These are phyloP conservation scores for Butorides virescens DNA, from an alignment of 2,113 vertebrate species.

Conservation along the genomic window DNA sequence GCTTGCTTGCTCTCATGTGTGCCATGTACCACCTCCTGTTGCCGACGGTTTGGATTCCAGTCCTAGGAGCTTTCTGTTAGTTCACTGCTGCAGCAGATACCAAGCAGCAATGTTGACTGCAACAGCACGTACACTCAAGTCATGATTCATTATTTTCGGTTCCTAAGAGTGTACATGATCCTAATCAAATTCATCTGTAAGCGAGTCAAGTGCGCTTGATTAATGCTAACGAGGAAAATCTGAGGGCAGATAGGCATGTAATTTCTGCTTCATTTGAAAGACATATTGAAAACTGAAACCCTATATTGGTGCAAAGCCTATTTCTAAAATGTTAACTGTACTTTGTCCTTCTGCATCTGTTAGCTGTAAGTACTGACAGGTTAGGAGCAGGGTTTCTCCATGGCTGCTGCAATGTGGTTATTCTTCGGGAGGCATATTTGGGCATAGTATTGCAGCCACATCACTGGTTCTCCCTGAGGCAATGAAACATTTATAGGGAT, in stretches of 20 bases:
- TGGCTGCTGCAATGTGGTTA: neutral
- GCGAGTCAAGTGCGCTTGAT: conserved; percentile 19
- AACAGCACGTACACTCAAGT: neutral
- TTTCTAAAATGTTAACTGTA: neutral
- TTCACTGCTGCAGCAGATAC: neutral
- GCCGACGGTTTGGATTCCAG: neutral
- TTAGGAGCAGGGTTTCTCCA: neutral
- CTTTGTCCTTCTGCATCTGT: neutral
- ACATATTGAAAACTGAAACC: neutral
- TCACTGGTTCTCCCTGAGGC: neutral
- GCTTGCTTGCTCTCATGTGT: neutral
- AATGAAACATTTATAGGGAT: conserved; percentile 12
- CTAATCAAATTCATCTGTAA: conserved; percentile 50
- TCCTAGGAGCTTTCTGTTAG: neutral
- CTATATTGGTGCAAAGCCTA: neutral
- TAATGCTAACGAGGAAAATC: conserved; percentile 23
- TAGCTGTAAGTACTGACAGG: neutral
- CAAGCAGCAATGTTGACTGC: neutral
- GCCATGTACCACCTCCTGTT: neutral
- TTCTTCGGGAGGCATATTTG: neutral
- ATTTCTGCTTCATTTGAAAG: conserved; percentile 23
- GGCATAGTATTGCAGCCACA: neutral
- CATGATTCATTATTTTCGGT: conserved; percentile 18
- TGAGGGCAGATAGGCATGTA: conserved; percentile 14
- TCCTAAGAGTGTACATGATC: conserved; percentile 14